Base-by-base conservation (phyloP, 1,140 invertebrate species). In the Caerostris extrusa region DNA sequence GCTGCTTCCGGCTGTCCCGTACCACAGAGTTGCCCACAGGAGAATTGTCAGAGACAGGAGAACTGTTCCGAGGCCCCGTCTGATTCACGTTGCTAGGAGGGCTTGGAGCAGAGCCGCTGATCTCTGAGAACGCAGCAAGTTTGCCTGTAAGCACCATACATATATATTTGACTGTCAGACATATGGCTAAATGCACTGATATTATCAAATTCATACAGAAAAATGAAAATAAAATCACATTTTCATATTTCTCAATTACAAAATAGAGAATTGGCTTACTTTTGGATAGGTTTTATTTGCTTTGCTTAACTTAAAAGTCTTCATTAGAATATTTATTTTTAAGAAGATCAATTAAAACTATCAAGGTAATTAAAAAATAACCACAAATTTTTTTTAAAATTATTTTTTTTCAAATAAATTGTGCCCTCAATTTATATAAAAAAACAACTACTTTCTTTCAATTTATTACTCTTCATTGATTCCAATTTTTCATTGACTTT, bases 91-190 rank as follows among this genome's bases (percentile, higher is more conserved):
- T 90, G 19, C 71, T 93, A 14, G 94, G 94, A 69, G 94, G 94
- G 91, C 94, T 94, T 77, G 94, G 94, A 81, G 94, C 83, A 61
- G 94, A 93, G 12, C 81, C 77, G 82, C 86, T 90, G 4, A 93
- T 71, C 56, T 93, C 86, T 14, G 93, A 94, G 58, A 94, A 94
- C 17, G 93, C 69, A 60, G 93, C 93, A 56, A 94, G 87, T 85
- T 94, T 94, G 3, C 93, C 93, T 94, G 34, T 56, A 69, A 34
- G 34, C 34, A 34, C 34, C 34, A 34, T 34, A 34, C 34, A 34
- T 34, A 34, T 34, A 34, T 34, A 34, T 34, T 34, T 34, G 34
- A 34, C 34, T 34, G 34, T 34, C 34, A 90, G 19, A 69, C 58
- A 55, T 89, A 55, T 69, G 3, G 6, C 2, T 7, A 56, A 56